Conservation (phyloP, 2,113 vertebrate species). For the Herpetotheres cachinnans region DNA sequence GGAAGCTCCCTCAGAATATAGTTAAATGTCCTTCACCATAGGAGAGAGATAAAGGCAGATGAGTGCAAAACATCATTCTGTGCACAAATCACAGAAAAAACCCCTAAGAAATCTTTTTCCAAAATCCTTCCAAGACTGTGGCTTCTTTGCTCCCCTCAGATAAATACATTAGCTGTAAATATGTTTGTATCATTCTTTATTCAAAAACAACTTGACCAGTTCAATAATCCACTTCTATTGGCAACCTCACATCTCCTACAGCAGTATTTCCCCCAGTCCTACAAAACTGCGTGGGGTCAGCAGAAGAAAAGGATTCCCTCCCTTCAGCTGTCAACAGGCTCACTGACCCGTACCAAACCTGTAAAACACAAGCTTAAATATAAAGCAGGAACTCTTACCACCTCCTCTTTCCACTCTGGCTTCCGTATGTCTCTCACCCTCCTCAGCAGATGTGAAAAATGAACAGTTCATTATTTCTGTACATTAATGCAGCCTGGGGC, state of each 20-base stretch:
- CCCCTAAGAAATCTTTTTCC: not conserved
- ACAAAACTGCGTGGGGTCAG: not conserved
- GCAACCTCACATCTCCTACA: not conserved
- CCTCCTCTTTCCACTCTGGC: not conserved
- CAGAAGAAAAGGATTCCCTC: not conserved
- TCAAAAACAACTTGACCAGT: not conserved
- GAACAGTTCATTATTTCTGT: not conserved
- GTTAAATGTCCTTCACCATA: slow-evolving; percentile 87
- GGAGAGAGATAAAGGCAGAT: not conserved
- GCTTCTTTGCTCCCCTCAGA: not conserved
- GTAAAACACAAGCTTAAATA: not conserved
- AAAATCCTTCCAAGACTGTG: not conserved
- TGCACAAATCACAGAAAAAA: not conserved
- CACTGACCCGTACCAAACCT: not conserved
- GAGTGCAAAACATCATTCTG: not conserved
- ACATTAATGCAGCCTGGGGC: not conserved
- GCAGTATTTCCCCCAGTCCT: not conserved
- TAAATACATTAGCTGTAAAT: not conserved
- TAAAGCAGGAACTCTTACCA: not conserved
- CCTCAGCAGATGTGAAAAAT: not conserved
- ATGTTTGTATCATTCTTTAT: not conserved
- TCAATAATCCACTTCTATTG: not conserved
- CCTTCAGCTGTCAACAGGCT: not conserved
- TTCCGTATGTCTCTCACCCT: not conserved
- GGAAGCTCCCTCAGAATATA: slow-evolving; percentile 94